Evolutionary conservation across 2,113 vertebrate genomes (phyloP).

Genomic region (Sapayoa aenigma): DNA sequence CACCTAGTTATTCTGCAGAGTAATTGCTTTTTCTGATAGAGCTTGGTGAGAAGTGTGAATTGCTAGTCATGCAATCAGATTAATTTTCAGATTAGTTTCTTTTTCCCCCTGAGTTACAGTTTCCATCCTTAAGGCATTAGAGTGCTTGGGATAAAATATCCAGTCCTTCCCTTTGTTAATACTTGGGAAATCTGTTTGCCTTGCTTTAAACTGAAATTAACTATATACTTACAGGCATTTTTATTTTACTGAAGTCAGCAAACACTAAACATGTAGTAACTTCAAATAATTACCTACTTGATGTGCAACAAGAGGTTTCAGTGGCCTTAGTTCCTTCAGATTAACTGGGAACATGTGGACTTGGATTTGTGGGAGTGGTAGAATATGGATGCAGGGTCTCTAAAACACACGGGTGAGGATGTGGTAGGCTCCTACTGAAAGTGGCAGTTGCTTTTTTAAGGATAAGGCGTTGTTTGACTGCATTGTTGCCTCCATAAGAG

Average conservation of each 20-base stretch:
- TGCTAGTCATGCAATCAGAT: background rate
- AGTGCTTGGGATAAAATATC: background rate
- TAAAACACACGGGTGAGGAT: fast-evolving
- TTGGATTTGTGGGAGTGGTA: background rate
- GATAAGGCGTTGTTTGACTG: background rate
- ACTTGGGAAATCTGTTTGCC: background rate
- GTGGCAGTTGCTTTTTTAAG: background rate
- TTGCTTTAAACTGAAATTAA: background rate
- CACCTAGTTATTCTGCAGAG: background rate
- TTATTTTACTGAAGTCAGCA: background rate
- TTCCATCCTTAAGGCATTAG: background rate
- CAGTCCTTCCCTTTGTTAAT: background rate
- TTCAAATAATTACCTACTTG: background rate
- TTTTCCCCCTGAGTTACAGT: background rate
- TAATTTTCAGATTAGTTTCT: background rate
- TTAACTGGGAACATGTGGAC: background rate
- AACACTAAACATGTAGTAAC: background rate
- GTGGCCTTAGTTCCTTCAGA: background rate
- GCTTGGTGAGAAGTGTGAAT: background rate
- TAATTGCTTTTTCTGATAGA: constrained; percentile 13
- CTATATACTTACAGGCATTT: background rate
- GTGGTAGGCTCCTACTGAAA: background rate
- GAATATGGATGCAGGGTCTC: background rate
- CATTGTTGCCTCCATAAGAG: background rate
- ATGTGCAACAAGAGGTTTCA: background rate